Percentiles rank a stretch among this genome's conserved stretches.
Conservation (phyloP, 2,888 invertebrate genomes). For the Chalcis sispes region DNA sequence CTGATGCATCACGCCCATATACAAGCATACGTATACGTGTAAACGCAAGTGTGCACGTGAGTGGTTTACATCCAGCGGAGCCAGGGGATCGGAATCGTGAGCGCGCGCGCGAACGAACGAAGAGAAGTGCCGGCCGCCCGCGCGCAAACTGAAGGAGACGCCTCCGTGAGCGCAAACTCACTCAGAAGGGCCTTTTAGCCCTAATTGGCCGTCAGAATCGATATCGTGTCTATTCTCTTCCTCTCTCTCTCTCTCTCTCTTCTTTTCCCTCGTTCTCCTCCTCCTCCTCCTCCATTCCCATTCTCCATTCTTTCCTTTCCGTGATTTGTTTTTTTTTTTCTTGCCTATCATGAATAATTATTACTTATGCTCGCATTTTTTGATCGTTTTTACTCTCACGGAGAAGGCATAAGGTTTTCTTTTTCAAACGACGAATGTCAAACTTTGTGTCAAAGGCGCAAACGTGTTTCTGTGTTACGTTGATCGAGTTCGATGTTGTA, state of each 20-base stretch:
- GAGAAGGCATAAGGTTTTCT: no score
- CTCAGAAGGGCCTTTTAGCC: constrained; percentile 73
- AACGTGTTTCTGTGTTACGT: no score
- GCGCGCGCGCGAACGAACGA: neutral
- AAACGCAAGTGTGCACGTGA: neutral
- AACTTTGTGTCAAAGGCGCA: no score
- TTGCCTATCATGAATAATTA: neutral
- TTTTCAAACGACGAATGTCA: no score
- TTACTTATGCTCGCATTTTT: no score
- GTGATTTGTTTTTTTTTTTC: neutral
- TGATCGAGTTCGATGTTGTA: no score
- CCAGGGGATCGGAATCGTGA: neutral
- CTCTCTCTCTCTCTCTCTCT: constrained; percentile 39
- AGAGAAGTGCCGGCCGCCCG: no score
- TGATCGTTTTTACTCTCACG: no score
- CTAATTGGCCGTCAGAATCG: constrained; percentile 74
- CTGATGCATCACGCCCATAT: neutral
- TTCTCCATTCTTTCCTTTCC: neutral
- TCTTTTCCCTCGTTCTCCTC: constrained; percentile 25
- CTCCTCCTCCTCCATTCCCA: constrained; percentile 25
- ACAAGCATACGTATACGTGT: neutral
- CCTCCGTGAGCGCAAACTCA: constrained; percentile 66
- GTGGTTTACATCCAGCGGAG: neutral
- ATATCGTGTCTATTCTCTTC: constrained; percentile 64
- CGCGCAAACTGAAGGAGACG: constrained; percentile 49